Evolutionary conservation across 2,888 invertebrate species (phyloP).

Genomic region (Pristionchus exspectatus): DNA sequence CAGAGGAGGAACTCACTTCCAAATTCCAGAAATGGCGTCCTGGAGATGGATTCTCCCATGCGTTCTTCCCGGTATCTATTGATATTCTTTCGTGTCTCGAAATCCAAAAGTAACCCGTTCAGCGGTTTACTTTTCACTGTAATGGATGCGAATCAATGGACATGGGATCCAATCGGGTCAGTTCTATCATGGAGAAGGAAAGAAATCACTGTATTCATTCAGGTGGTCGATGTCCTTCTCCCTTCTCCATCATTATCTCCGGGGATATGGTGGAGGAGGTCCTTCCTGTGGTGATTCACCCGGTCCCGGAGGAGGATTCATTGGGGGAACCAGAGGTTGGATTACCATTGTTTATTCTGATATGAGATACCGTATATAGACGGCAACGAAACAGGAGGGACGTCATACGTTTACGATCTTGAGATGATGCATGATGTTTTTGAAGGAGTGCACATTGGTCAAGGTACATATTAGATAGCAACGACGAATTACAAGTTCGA

Average conservation of each 20-base stretch:
- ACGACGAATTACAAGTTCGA: background rate
- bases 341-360: background rate
- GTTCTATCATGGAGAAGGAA: background rate
- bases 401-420: background rate
- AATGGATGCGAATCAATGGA: slow-evolving; percentile 1
- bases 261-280: slow-evolving; percentile 56
- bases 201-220: background rate
- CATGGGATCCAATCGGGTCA: background rate
- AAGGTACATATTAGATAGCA: background rate
- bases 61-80: slow-evolving; percentile 1
- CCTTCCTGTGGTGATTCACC: slow-evolving; percentile 30
- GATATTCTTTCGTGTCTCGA: background rate
- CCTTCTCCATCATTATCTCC: background rate
- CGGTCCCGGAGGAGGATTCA: slow-evolving; percentile 51
- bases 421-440: background rate
- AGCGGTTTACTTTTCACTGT: background rate
- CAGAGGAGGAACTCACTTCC: background rate
- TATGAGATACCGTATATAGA: background rate
- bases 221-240: slow-evolving; percentile 3
- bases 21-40: background rate
- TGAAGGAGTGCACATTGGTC: background rate
- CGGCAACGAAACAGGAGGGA: background rate
- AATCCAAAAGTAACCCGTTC: no score
- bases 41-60: slow-evolving; percentile 18
- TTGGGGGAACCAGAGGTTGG: slow-evolving; percentile 37